Evolutionary conservation across 1,140 invertebrate genomes (phyloP).

Genomic region (Dreissena rostriformis): DNA sequence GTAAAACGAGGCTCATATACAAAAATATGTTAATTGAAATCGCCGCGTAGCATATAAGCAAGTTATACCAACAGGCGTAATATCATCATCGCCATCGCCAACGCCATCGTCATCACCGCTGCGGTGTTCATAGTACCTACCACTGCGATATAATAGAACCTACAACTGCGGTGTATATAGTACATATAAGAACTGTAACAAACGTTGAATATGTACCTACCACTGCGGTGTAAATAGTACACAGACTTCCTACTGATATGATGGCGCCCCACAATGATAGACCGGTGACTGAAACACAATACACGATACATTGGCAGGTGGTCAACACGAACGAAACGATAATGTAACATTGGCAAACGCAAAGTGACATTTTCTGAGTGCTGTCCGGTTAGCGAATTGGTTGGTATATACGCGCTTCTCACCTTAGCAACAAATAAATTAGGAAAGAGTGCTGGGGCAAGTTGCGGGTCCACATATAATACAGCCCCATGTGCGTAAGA

Average conservation of each 20-base stretch:
- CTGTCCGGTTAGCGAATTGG: background rate
- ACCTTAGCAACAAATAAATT: too few relatives aligned
- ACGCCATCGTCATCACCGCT: background rate
- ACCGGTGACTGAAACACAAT: constrained; percentile 86
- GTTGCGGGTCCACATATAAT: too few relatives aligned
- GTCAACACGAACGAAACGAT: constrained; percentile 58
- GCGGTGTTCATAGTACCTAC: too few relatives aligned
- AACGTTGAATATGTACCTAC: constrained; percentile 83
- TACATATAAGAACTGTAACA: too few relatives aligned
- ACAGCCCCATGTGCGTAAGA: too few relatives aligned
- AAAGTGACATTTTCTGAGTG: background rate
- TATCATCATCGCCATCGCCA: background rate
- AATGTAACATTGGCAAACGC: background rate
- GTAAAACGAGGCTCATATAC: background rate
- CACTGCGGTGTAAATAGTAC: constrained; percentile 92
- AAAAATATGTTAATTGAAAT: too few relatives aligned
- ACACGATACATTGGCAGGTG: background rate
- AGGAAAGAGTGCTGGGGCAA: too few relatives aligned
- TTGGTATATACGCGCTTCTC: too few relatives aligned
- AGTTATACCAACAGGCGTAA: too few relatives aligned
- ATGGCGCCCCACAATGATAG: constrained; percentile 89
- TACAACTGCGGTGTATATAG: too few relatives aligned
- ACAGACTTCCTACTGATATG: constrained; percentile 90
- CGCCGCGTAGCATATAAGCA: too few relatives aligned
- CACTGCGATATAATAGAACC: too few relatives aligned